These are phyloP conservation scores for Listrodromus nycthemerus DNA, from an alignment of 2,888 invertebrate species.

Conservation along the genomic window DNA sequence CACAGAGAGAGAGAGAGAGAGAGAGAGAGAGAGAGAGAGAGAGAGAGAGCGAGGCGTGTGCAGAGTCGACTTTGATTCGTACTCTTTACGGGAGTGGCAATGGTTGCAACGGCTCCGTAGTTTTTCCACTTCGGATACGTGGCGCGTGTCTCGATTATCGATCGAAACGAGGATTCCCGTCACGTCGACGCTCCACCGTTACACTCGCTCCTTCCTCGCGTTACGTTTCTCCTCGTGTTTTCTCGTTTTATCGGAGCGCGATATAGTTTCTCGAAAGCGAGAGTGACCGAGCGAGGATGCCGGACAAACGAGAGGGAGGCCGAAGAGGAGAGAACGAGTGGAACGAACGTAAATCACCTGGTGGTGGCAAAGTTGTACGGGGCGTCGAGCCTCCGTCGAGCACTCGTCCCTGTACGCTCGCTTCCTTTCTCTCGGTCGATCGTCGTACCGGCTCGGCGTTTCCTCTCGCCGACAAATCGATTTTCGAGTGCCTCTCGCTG, in stretches of 20 bases:
- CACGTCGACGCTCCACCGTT: constrained; percentile 62
- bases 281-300: constrained; percentile 20
- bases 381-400: not conserved
- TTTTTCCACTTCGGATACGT: no score
- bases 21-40: no score
- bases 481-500: constrained; percentile 16
- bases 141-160: no score
- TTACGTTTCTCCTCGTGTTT: constrained; percentile 22
- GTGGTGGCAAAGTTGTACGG: not conserved
- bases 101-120: no score
- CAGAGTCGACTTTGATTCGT: no score
- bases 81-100: no score
- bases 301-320: constrained; percentile 2
- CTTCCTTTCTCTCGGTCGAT: constrained; percentile 1
- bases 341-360: constrained; percentile 48
- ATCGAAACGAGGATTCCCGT: constrained; percentile 61
- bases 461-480: constrained; percentile 24
- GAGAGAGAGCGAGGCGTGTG: no score
- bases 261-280: constrained; percentile 35
- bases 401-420: not conserved
- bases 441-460: not conserved
- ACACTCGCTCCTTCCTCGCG: constrained; percentile 33
- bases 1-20: no score
- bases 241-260: constrained; percentile 17
- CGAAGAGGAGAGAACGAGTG: constrained; percentile 21